phyloP scores from a whole-genome alignment of 2,113 vertebrate species.

The Cavia aperea region DNA sequence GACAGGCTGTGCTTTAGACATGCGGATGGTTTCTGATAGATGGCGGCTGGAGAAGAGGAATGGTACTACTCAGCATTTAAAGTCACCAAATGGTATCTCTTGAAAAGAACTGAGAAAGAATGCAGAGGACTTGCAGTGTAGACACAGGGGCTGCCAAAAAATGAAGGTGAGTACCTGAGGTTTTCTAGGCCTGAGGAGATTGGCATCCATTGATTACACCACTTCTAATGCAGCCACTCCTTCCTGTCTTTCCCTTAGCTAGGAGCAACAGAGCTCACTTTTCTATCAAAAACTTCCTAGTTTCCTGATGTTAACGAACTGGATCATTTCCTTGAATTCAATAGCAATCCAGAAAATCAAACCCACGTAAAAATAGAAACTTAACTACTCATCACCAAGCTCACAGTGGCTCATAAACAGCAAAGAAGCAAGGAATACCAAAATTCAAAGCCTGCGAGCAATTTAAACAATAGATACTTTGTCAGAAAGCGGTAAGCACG shows the following conservation, averaged over 20 bases:
- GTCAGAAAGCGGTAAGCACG: constrained; percentile 6
- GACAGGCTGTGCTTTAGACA: background rate
- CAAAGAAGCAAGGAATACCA: constrained; percentile 17
- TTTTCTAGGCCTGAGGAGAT: background rate
- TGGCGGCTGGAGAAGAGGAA: background rate
- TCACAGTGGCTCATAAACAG: background rate
- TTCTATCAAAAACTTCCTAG: background rate
- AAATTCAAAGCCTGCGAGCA: constrained; percentile 8
- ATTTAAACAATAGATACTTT: constrained; percentile 29
- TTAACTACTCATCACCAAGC: constrained; percentile 1
- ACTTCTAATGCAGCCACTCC: background rate
- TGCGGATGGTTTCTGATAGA: background rate
- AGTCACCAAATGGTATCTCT: background rate
- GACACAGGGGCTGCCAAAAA: background rate
- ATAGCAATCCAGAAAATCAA: constrained; percentile 37
- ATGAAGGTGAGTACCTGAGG: background rate
- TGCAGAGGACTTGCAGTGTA: background rate
- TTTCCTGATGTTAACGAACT: background rate
- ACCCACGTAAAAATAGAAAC: background rate
- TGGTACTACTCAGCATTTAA: background rate
- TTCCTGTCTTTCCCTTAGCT: background rate
- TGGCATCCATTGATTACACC: background rate
- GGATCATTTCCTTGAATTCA: constrained; percentile 30
- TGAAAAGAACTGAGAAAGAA: constrained; percentile 14
- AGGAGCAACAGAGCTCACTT: background rate